Percentiles rank a stretch among this genome's conserved stretches.
Evolutionary conservation across 2,888 invertebrate genomes (phyloP).

Genomic region (Nymphalis urticae): DNA sequence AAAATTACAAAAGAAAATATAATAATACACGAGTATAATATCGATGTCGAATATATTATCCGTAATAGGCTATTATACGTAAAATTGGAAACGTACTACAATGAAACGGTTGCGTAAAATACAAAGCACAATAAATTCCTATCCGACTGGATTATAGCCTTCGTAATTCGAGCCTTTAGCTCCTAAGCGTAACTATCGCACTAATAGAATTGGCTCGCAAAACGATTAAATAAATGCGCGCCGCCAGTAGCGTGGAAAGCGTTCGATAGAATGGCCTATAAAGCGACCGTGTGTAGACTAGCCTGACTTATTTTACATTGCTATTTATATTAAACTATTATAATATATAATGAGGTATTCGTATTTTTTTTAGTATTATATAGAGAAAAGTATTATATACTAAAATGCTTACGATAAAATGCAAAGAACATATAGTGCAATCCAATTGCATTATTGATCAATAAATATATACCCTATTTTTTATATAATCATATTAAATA

Average conservation of each 20-base stretch:
- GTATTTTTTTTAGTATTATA: not conserved
- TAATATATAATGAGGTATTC: not conserved
- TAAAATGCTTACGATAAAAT: too few species aligned
- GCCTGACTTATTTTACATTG: not conserved
- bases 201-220: constrained; percentile 36
- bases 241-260: constrained; percentile 18
- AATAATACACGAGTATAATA: not conserved
- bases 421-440: too few species aligned
- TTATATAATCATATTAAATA: too few species aligned
- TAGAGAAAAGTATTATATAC: too few species aligned
- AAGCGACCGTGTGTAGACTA: constrained; percentile 5
- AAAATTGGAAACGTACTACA: constrained; percentile 3
- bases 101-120: constrained; percentile 9
- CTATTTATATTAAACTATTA: not conserved
- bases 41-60: not conserved
- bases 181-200: constrained; percentile 30
- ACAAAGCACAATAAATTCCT: constrained; percentile 24
- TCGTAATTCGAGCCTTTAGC: constrained; percentile 32
- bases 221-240: constrained; percentile 30
- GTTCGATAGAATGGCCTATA: constrained; percentile 12
- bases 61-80: not conserved
- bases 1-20: not conserved
- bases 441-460: too few species aligned
- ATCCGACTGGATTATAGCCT: constrained; percentile 24
- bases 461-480: too few species aligned